These are phyloP conservation scores for Bostrychus sinensis DNA, from an alignment of 2,113 vertebrate genomes.

Conservation along the genomic window DNA sequence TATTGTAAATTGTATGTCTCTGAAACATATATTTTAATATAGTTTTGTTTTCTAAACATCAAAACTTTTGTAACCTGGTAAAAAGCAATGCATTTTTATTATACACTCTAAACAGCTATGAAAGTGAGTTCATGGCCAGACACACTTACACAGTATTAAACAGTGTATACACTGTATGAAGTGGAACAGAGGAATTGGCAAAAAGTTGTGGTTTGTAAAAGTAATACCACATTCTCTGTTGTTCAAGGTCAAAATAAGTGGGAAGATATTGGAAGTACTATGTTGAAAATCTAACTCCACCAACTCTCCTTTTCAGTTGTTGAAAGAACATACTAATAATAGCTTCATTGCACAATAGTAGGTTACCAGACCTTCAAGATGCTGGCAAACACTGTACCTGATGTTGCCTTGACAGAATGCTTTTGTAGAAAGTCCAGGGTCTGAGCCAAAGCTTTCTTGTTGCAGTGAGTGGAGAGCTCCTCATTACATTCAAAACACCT, in stretches of 20 bases:
- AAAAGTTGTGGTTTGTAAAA: neutral
- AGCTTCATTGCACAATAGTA: constrained; percentile 15
- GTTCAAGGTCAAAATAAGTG: neutral
- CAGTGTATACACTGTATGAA: neutral
- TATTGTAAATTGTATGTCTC: constrained; percentile 1
- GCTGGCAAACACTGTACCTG: constrained; percentile 81
- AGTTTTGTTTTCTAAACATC: neutral
- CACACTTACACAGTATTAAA: too few species aligned
- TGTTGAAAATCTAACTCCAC: neutral
- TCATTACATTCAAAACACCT: constrained; percentile 98
- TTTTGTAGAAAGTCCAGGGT: constrained; percentile 96
- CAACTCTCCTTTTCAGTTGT: constrained; percentile 4
- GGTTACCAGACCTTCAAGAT: neutral
- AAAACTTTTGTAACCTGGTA: neutral
- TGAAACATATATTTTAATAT: neutral
- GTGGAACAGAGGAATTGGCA: too few species aligned
- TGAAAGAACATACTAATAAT: neutral
- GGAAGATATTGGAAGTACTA: neutral
- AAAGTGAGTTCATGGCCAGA: neutral
- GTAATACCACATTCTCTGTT: neutral
- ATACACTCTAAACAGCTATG: neutral
- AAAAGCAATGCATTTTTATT: neutral
- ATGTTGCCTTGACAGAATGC: constrained; percentile 87
- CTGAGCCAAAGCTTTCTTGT: constrained; percentile 95
- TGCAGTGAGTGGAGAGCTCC: constrained; percentile 93